Evolutionary conservation across 2,888 invertebrate genomes (phyloP).

Genomic region (Beris chalybata): DNA sequence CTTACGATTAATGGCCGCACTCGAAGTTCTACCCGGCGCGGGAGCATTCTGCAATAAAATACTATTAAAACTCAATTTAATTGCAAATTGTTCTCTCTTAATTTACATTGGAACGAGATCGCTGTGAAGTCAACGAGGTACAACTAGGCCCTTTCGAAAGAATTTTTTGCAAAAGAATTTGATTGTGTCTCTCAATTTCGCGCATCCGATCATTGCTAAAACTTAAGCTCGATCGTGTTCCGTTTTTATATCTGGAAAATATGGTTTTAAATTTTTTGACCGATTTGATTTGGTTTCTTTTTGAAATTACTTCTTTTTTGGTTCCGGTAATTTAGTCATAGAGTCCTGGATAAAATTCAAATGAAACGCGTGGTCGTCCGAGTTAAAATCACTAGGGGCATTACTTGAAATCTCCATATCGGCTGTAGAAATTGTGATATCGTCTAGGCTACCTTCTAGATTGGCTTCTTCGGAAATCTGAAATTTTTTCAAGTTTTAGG

Average conservation of each 20-base stretch:
- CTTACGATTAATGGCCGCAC: constrained; percentile 60
- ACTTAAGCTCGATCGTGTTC: constrained; percentile 45
- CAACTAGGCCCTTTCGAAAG: constrained; percentile 54
- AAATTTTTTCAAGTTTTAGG: not conserved
- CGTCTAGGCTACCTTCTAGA: constrained; percentile 20
- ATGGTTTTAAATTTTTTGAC: not conserved
- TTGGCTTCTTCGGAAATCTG: constrained; percentile 24
- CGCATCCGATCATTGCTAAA: constrained; percentile 64
- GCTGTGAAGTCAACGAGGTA: constrained; percentile 9
- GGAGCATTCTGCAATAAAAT: constrained; percentile 37
- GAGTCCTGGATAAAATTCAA: constrained; percentile 41
- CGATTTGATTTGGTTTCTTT: not conserved
- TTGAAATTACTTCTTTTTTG: constrained; percentile 39
- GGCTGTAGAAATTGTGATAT: constrained; percentile 24
- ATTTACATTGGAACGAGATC: constrained; percentile 8
- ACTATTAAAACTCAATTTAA: constrained; percentile 46
- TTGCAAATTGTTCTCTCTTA: not conserved
- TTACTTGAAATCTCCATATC: constrained; percentile 44
- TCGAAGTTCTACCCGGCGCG: constrained; percentile 48
- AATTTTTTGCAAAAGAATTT: constrained; percentile 63
- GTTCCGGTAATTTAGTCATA: constrained; percentile 16
- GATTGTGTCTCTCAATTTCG: constrained; percentile 65
- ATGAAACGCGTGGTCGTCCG: constrained; percentile 46
- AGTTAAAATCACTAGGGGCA: constrained; percentile 46
- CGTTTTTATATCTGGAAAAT: constrained; percentile 25